phyloP scores from a whole-genome alignment of 1,140 invertebrate genomes.

The Cydia splendana region DNA sequence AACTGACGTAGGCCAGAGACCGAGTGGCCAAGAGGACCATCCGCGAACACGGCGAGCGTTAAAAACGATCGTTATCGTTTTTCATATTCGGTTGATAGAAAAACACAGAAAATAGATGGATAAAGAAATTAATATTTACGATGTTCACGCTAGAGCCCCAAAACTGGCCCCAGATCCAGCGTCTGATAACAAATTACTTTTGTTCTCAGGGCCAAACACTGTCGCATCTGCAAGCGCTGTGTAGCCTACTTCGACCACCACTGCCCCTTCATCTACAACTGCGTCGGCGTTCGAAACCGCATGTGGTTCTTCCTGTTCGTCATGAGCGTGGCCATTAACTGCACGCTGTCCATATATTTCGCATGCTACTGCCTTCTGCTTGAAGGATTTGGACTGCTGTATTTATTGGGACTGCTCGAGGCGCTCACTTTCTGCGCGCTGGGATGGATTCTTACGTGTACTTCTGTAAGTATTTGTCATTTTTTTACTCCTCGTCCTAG shows the following conservation, averaged over 20 bases:
- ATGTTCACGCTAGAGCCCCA: too few relatives aligned
- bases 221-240: constrained; percentile 94
- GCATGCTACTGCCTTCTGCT: constrained; percentile 92
- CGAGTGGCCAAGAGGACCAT: too few relatives aligned
- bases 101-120: too few relatives aligned
- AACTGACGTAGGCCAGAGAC: too few relatives aligned
- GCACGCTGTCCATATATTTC: constrained; percentile 92
- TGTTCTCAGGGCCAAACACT: constrained; percentile 89
- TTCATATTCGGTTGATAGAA: too few relatives aligned
- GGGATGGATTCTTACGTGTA: constrained; percentile 92
- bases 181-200: too few relatives aligned
- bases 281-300: constrained; percentile 91
- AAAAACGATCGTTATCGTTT: too few relatives aligned
- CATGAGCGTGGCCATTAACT: constrained; percentile 91
- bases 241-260: constrained; percentile 97
- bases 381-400: constrained; percentile 91
- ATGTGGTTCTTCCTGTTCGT: constrained; percentile 96
- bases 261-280: constrained; percentile 97
- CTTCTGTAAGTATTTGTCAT: constrained; percentile 85
- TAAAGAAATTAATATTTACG: too few relatives aligned
- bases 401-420: constrained; percentile 89
- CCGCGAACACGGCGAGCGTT: too few relatives aligned
- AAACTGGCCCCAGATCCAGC: too few relatives aligned
- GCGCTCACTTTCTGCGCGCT: constrained; percentile 91
- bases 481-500: constrained; percentile 88